Evolutionary conservation across 2,888 invertebrate genomes (phyloP).

Genomic region (Spisula subtruncata): DNA sequence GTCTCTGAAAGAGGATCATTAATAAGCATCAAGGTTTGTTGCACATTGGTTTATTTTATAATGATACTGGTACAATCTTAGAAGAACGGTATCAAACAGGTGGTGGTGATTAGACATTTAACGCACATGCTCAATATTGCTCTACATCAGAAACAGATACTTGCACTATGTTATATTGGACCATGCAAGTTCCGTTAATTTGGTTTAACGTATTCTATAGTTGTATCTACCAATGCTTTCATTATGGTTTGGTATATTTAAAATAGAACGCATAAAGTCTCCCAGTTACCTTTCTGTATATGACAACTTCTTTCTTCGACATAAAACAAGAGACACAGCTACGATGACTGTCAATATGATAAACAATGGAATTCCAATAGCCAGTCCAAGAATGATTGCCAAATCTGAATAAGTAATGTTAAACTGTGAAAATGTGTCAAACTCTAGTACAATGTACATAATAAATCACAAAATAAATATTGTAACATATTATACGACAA

Average conservation of each 20-base stretch:
- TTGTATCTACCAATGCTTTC: too few relatives aligned
- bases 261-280: background rate
- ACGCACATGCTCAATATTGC: background rate
- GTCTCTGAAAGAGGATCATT: background rate
- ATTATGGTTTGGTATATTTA: background rate
- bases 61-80: background rate
- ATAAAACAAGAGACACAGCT: background rate
- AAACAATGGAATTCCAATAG: constrained; percentile 19
- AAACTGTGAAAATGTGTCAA: background rate
- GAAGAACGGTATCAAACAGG: background rate
- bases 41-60: background rate
- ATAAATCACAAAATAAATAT: too few relatives aligned
- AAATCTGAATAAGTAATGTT: background rate
- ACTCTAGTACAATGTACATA: too few relatives aligned
- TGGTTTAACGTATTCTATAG: too few relatives aligned
- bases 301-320: background rate
- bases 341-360: background rate
- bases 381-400: background rate
- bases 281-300: background rate
- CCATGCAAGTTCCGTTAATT: too few relatives aligned
- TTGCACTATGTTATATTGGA: too few relatives aligned
- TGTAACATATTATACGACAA: too few relatives aligned
- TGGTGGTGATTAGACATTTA: background rate
- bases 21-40: background rate
- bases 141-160: too few relatives aligned